These are phyloP conservation scores for Halotydeus destructor DNA, from an alignment of 1,140 invertebrate genomes.

Conservation along the genomic window DNA sequence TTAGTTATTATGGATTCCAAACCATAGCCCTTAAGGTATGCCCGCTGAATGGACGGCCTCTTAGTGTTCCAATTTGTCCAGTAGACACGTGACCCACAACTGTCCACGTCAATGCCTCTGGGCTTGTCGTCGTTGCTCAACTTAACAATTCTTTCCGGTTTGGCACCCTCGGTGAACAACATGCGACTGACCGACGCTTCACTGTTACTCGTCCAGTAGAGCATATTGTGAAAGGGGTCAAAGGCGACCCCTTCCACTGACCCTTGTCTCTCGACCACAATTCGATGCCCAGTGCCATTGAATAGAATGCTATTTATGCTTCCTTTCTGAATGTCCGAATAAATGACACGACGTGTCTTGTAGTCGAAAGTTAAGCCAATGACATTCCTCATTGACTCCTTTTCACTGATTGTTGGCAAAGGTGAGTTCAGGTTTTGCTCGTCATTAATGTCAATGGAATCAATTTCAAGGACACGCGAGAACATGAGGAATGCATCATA, in stretches of 20 bases:
- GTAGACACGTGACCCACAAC: slow-evolving; percentile 45
- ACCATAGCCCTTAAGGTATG: slow-evolving; percentile 38
- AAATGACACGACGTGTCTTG: slow-evolving; percentile 42
- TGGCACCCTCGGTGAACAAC: slow-evolving; percentile 18
- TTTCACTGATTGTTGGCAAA: slow-evolving; percentile 44
- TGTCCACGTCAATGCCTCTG: slow-evolving; percentile 55
- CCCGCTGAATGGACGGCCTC: slow-evolving; percentile 45
- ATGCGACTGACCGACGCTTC: slow-evolving; percentile 47
- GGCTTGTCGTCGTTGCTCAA: slow-evolving; percentile 48
- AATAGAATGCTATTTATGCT: slow-evolving; percentile 62
- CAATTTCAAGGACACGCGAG: slow-evolving; percentile 45
- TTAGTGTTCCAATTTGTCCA: slow-evolving; percentile 61
- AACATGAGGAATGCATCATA: slow-evolving; percentile 53
- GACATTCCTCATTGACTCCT: slow-evolving; percentile 50
- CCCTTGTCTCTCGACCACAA: slow-evolving; percentile 45
- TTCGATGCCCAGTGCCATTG: slow-evolving; percentile 46
- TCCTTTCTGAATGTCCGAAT: slow-evolving; percentile 63
- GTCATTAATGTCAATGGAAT: slow-evolving; percentile 47
- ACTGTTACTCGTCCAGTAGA: slow-evolving; percentile 70
- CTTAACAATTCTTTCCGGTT: slow-evolving; percentile 36
- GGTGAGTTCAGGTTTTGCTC: slow-evolving; percentile 41
- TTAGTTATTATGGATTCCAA: slow-evolving; percentile 44
- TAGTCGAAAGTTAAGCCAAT: slow-evolving; percentile 65
- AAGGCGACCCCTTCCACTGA: slow-evolving; percentile 62
- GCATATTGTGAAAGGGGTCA: slow-evolving; percentile 35